A percentile compares a stretch with the other conserved stretches of the same genome.
These are phyloP conservation scores for Centropyge bicolor DNA, from an alignment of 2,797 vertebrate species.

Conservation along the genomic window DNA sequence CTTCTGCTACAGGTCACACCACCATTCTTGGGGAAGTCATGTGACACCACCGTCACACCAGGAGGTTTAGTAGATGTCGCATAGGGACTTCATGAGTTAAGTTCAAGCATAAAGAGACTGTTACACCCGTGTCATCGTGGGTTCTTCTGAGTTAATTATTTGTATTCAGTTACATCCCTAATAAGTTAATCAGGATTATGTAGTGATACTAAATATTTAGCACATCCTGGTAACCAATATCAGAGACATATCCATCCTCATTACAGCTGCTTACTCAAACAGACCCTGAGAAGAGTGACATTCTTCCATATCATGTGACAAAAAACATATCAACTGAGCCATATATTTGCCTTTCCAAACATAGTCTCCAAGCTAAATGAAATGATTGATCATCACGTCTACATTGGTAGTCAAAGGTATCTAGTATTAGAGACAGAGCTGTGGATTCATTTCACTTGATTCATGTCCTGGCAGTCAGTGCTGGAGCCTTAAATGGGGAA, in stretches of 20 bases:
- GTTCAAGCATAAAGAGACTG: no score
- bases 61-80: no score
- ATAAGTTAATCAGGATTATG: not conserved
- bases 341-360: slow-evolving; percentile 9
- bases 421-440: slow-evolving; percentile 9
- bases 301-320: no score
- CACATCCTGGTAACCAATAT: not conserved
- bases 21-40: no score
- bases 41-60: no score
- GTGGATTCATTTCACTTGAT: slow-evolving; percentile 13
- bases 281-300: not conserved
- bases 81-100: no score
- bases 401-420: slow-evolving; percentile 15
- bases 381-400: slow-evolving; percentile 10
- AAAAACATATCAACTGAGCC: not conserved
- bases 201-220: not conserved
- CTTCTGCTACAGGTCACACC: no score
- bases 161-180: not conserved
- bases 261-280: not conserved
- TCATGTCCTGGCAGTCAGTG: not conserved
- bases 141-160: no score
- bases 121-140: no score
- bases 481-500: slow-evolving; percentile 61
- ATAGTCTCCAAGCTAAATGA: slow-evolving; percentile 13
- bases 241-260: not conserved